Percentiles rank a stretch among this genome's conserved stretches.
These are phyloP conservation scores for Eustalomyia histrio DNA, from an alignment of 2,888 invertebrate genomes.

Conservation along the genomic window DNA sequence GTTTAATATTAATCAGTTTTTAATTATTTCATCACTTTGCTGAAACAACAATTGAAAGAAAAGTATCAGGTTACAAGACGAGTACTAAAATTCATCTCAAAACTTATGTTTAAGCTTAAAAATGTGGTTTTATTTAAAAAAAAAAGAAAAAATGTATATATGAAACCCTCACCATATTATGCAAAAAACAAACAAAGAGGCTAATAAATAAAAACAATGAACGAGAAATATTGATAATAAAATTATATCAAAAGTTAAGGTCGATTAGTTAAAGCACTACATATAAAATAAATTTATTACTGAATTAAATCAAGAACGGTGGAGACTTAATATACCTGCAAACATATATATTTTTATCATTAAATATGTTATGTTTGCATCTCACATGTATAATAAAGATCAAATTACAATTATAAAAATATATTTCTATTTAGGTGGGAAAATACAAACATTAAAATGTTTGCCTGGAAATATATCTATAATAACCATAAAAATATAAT, in stretches of 20 bases:
- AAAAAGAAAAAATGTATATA: neutral
- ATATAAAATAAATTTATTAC: too few species aligned
- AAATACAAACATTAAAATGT: too few species aligned
- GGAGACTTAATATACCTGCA: too few species aligned
- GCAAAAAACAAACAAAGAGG: constrained; percentile 28
- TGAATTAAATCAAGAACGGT: too few species aligned
- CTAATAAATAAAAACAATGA: constrained; percentile 54
- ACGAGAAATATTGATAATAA: neutral
- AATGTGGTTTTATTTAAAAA: constrained; percentile 17
- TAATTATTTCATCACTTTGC: constrained; percentile 69
- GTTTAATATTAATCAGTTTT: constrained; percentile 68
- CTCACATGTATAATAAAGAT: too few species aligned
- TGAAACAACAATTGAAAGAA: constrained; percentile 66
- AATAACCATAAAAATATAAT: too few species aligned
- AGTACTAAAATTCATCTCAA: constrained; percentile 14
- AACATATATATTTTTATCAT: too few species aligned
- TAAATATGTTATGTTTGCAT: too few species aligned
- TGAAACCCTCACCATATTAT: constrained; percentile 25
- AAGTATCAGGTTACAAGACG: constrained; percentile 53
- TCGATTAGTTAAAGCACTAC: neutral
- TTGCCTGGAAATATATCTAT: too few species aligned
- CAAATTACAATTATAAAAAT: too few species aligned
- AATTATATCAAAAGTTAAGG: constrained; percentile 1
- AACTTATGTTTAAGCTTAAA: constrained; percentile 44
- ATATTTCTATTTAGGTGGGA: too few species aligned